These are phyloP conservation scores for Dolichopus griseipennis DNA, from an alignment of 2,888 invertebrate genomes.

Conservation along the genomic window DNA sequence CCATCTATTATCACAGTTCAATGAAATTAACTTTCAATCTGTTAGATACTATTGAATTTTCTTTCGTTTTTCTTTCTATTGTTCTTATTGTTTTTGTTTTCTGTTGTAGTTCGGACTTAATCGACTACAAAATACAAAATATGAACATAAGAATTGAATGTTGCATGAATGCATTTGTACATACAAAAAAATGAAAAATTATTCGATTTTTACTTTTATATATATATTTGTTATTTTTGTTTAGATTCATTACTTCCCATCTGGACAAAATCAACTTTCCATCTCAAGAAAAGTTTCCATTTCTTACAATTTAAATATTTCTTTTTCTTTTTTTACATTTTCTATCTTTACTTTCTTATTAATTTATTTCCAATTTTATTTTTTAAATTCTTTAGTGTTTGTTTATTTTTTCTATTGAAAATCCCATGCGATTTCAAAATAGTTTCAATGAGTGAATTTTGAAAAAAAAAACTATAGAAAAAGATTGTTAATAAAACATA, in stretches of 20 bases:
- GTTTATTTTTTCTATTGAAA: no score
- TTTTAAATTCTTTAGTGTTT: no score
- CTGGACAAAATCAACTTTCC: background rate
- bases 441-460: no score
- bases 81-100: no score
- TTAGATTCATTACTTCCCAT: background rate
- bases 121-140: background rate
- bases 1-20: constrained; percentile 6
- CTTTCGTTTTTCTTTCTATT: background rate
- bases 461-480: no score
- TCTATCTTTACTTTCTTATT: no score
- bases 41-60: background rate
- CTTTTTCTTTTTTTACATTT: background rate
- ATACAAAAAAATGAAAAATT: background rate
- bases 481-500: no score
- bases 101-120: no score
- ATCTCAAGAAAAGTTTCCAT: background rate
- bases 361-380: no score
- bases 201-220: background rate
- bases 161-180: no score
- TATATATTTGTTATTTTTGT: background rate
- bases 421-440: no score
- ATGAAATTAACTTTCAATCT: background rate
- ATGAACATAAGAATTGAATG: no score
- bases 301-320: background rate